Conservation (phyloP, 2,113 vertebrate species). For the Chionodraco myersi region DNA sequence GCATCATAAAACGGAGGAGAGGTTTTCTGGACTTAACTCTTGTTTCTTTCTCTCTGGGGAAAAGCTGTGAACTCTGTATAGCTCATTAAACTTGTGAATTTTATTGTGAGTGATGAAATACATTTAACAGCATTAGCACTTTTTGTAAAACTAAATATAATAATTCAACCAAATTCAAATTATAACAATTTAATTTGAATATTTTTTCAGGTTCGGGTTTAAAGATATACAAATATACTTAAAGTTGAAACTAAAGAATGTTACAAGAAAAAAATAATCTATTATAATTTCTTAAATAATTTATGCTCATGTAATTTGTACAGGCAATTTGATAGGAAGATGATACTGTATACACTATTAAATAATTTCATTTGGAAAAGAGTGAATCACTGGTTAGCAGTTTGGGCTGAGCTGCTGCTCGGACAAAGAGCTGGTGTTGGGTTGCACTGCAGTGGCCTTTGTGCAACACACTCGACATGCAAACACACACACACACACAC, state of each 20-base stretch:
- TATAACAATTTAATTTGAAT: too few relatives aligned
- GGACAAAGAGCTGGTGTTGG: conserved; percentile 77
- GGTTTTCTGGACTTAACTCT: conserved; percentile 41
- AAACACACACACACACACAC: conserved; percentile 20
- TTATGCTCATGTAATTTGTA: not conserved
- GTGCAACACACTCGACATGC: conserved; percentile 64
- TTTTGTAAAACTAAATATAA: not conserved
- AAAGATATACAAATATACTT: not conserved
- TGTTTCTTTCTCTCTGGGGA: conserved; percentile 52
- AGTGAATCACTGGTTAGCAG: conserved; percentile 47
- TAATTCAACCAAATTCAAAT: not conserved
- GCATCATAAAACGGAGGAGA: not conserved
- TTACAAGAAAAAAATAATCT: not conserved
- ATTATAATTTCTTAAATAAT: not conserved
- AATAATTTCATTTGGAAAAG: conserved; percentile 41
- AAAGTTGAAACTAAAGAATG: not conserved
- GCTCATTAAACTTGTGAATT: conserved; percentile 69
- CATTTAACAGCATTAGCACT: conserved; percentile 25
- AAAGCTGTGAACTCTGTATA: conserved; percentile 23
- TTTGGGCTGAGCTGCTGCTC: conserved; percentile 46
- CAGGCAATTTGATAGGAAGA: conserved; percentile 13
- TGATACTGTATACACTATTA: not conserved
- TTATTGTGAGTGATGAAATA: conserved; percentile 60
- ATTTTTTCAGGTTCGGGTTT: too few relatives aligned
- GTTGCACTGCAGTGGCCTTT: conserved; percentile 76